Conservation (phyloP, 1,140 invertebrate genomes). For the Drosophila willistoni region DNA sequence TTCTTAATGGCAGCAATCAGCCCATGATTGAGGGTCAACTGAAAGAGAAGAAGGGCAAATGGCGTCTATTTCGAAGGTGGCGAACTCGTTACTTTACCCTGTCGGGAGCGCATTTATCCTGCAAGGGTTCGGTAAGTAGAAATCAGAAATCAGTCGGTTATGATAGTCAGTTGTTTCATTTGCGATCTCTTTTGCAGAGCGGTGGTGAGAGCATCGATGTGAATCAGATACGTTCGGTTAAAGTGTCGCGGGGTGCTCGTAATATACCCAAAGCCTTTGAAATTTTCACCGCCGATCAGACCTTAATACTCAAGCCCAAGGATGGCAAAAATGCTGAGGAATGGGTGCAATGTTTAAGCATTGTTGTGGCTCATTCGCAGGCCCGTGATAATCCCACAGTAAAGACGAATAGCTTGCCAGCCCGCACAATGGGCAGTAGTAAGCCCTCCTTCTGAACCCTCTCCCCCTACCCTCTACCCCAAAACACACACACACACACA, state of each 20-base stretch:
- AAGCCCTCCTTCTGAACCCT: conserved; percentile 77
- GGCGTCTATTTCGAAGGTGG: conserved; percentile 95
- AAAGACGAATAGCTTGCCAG: conserved; percentile 88
- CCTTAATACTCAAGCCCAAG: conserved; percentile 95
- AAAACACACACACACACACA: conserved; percentile 16
- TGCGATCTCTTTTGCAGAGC: conserved; percentile 84
- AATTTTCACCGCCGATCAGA: conserved; percentile 96
- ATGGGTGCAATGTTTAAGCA: conserved; percentile 95
- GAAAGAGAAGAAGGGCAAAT: conserved; percentile 97
- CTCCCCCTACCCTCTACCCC: neutral
- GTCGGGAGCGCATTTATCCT: conserved; percentile 94
- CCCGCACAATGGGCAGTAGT: conserved; percentile 84
- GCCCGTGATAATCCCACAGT: conserved; percentile 87
- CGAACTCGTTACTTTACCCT: conserved; percentile 96
- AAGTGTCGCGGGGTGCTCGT: conserved; percentile 92
- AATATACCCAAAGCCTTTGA: conserved; percentile 98
- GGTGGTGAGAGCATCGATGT: conserved; percentile 91
- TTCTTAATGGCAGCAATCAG: conserved; percentile 89
- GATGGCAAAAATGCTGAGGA: conserved; percentile 97
- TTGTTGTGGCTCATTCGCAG: conserved; percentile 93
- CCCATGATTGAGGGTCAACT: conserved; percentile 95
- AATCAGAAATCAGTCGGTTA: no score
- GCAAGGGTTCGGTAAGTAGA: conserved; percentile 91
- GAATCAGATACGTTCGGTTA: conserved; percentile 95
- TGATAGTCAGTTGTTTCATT: neutral